Conservation (phyloP, 1,140 invertebrate genomes). For the Danaus plexippus region DNA sequence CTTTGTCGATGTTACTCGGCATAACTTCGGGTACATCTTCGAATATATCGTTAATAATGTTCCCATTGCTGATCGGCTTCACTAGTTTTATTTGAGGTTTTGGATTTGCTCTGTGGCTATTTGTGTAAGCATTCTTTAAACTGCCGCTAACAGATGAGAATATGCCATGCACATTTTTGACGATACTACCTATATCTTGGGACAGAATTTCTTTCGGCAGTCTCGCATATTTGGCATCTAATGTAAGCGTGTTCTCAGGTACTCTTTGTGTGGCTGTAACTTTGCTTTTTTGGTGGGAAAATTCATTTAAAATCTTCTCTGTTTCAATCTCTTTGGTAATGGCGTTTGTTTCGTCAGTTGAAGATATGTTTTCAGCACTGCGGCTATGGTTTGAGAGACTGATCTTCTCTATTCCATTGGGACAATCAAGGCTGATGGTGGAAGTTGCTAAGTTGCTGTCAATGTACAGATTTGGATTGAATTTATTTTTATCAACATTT, state of each 20-base stretch:
- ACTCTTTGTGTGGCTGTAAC: slow-evolving; percentile 43
- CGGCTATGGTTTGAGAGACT: slow-evolving; percentile 33
- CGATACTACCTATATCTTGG: slow-evolving; percentile 58
- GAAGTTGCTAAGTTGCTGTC: slow-evolving; percentile 35
- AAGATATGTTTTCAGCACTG: slow-evolving; percentile 54
- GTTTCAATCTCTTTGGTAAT: slow-evolving; percentile 43
- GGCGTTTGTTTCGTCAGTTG: slow-evolving; percentile 23
- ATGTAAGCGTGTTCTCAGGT: slow-evolving; percentile 28
- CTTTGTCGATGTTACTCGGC: background rate
- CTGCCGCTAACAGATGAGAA: slow-evolving; percentile 61
- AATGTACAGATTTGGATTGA: slow-evolving; percentile 9
- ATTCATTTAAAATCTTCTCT: slow-evolving; percentile 53
- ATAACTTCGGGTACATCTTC: slow-evolving; percentile 38
- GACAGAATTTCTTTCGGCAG: slow-evolving; percentile 55
- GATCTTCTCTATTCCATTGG: slow-evolving; percentile 22
- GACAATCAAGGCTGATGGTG: slow-evolving; percentile 44
- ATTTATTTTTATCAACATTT: background rate
- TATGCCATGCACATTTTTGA: slow-evolving; percentile 63
- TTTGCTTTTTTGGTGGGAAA: slow-evolving; percentile 48
- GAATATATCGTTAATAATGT: slow-evolving; percentile 60
- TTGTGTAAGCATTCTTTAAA: slow-evolving; percentile 54
- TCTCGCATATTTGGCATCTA: slow-evolving; percentile 35
- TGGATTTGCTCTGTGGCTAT: slow-evolving; percentile 34
- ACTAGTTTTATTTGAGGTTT: slow-evolving; percentile 35
- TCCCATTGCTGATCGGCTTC: slow-evolving; percentile 44